Percentiles rank a stretch among this genome's conserved stretches.
Conservation (phyloP, 2,888 invertebrate species). For the Glaucopsyche alexis region DNA sequence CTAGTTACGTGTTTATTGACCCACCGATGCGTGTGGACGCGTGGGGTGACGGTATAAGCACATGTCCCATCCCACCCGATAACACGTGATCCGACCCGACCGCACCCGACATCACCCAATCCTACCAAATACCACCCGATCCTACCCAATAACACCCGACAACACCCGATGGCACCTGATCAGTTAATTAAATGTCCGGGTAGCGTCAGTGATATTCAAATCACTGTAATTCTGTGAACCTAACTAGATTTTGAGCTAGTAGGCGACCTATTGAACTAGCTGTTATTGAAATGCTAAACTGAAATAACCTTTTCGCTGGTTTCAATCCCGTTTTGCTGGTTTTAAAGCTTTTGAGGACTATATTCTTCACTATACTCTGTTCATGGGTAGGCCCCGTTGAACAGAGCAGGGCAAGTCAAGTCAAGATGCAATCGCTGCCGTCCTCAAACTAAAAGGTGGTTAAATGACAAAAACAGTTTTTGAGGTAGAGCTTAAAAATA, state of each 20-base stretch:
- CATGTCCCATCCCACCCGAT: neutral
- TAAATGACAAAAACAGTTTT: too few species aligned
- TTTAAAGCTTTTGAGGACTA: neutral
- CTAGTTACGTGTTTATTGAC: neutral
- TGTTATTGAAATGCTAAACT: neutral
- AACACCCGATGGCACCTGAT: neutral
- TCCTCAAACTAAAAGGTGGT: too few species aligned
- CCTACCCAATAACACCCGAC: too few species aligned
- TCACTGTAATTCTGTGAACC: neutral
- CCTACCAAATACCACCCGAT: neutral
- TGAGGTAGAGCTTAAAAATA: too few species aligned
- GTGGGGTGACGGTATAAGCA: neutral
- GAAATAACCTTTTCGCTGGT: neutral
- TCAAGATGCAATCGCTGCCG: too few species aligned
- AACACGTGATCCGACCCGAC: neutral
- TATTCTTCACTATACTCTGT: neutral
- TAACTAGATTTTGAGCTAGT: neutral
- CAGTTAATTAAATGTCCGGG: neutral
- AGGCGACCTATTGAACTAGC: neutral
- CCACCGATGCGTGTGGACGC: neutral
- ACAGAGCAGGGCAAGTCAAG: too few species aligned
- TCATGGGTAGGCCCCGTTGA: too few species aligned
- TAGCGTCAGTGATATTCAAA: neutral
- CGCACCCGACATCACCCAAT: neutral
- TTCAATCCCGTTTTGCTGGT: neutral